Conservation (phyloP, 2,113 vertebrate genomes). For the Anarhynchus alexandrinus region DNA sequence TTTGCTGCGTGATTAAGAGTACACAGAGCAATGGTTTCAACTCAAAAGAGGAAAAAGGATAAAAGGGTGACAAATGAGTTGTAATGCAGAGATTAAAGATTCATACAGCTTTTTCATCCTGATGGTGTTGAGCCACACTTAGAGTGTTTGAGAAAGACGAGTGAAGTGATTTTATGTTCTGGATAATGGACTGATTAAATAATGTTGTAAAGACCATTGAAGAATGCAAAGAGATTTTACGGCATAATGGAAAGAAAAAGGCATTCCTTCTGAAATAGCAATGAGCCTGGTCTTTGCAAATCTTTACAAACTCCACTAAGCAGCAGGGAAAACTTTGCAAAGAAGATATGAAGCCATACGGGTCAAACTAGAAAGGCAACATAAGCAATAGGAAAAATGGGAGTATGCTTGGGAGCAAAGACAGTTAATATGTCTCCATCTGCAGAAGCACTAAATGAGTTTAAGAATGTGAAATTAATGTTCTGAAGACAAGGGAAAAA, state of each 20-base stretch:
- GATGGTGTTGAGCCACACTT: neutral
- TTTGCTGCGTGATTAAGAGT: neutral
- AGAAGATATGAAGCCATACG: neutral
- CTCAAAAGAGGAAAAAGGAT: neutral
- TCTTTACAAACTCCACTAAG: neutral
- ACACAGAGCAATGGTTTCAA: neutral
- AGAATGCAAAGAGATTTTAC: neutral
- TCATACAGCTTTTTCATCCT: neutral
- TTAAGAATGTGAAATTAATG: neutral
- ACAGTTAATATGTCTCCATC: accelerated
- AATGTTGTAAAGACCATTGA: neutral
- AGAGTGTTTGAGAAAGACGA: neutral
- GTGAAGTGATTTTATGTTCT: neutral
- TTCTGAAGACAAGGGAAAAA: neutral
- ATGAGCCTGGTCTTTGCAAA: neutral
- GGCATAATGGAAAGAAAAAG: neutral
- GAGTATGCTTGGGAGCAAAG: neutral
- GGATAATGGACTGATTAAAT: slow-evolving; percentile 14
- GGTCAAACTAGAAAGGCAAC: neutral
- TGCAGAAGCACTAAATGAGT: neutral
- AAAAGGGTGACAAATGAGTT: neutral
- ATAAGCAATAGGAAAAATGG: neutral
- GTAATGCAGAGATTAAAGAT: neutral
- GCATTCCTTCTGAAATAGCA: neutral
- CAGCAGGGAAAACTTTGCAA: neutral